A percentile compares a stretch with the other conserved stretches of the same genome.
These are phyloP conservation scores for Drosophila chauvacae DNA, from an alignment of 1,140 invertebrate genomes.

Conservation along the genomic window DNA sequence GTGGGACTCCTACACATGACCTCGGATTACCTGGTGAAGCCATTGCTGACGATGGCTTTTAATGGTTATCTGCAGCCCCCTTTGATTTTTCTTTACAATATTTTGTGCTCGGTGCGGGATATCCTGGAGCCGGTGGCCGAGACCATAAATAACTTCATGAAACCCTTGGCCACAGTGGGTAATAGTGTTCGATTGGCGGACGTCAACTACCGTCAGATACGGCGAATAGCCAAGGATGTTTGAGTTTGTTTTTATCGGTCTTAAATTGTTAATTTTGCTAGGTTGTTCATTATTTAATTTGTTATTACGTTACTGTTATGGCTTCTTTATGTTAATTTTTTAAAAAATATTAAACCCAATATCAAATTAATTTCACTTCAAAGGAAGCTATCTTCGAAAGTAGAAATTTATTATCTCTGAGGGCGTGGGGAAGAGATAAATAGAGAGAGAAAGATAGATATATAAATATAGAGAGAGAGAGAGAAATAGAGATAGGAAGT, in stretches of 20 bases:
- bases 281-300: background rate
- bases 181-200: conserved; percentile 63
- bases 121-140: conserved; percentile 87
- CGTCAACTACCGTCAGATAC: conserved; percentile 58
- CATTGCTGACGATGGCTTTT: conserved; percentile 87
- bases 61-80: conserved; percentile 88
- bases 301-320: conserved; percentile 13
- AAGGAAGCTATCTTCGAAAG: background rate
- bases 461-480: background rate
- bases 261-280: conserved; percentile 13
- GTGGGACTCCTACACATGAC: conserved; percentile 87
- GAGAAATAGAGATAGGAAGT: background rate
- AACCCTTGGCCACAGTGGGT: conserved; percentile 66
- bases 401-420: too few relatives aligned
- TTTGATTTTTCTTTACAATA: conserved; percentile 87
- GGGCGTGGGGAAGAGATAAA: too few relatives aligned
- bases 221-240: conserved; percentile 53
- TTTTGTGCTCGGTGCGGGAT: conserved; percentile 87
- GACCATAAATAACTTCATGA: conserved; percentile 64
- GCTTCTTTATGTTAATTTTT: conserved; percentile 10
- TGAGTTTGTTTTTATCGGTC: conserved; percentile 13
- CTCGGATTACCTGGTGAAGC: conserved; percentile 89
- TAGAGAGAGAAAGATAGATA: too few relatives aligned
- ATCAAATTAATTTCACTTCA: background rate
- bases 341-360: background rate